These are phyloP conservation scores for Crenichthys baileyi DNA, from an alignment of 2,797 vertebrate species.

Conservation along the genomic window DNA sequence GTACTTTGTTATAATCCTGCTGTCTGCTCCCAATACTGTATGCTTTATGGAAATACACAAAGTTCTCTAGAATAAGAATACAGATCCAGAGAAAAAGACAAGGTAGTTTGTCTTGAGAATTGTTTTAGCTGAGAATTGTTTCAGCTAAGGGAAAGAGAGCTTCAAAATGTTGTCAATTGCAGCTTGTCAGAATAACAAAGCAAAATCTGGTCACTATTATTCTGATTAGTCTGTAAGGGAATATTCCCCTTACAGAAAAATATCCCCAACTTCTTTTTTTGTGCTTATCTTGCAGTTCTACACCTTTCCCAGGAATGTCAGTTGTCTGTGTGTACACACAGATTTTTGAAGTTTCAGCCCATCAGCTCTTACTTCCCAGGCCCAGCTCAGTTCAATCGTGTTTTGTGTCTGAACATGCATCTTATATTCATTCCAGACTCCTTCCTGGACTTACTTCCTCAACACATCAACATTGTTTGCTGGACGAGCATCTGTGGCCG, in stretches of 20 bases:
- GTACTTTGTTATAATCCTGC: constrained; percentile 46
- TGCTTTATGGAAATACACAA: constrained; percentile 21
- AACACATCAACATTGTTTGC: constrained; percentile 87
- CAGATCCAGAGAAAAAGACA: constrained; percentile 3
- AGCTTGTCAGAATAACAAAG: constrained; percentile 4
- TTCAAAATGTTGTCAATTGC: constrained; percentile 11
- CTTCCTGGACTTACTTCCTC: constrained; percentile 63
- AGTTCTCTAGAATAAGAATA: constrained; percentile 30
- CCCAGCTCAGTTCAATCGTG: constrained; percentile 40
- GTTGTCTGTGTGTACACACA: constrained; percentile 69
- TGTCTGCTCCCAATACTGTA: constrained; percentile 26
- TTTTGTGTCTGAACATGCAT: constrained; percentile 74
- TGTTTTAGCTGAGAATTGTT: background rate
- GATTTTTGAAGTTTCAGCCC: constrained; percentile 67
- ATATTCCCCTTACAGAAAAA: constrained; percentile 25
- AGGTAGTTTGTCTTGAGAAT: constrained; percentile 5
- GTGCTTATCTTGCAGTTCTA: constrained; percentile 66
- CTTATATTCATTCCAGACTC: constrained; percentile 77
- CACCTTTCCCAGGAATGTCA: constrained; percentile 57
- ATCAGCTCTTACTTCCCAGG: constrained; percentile 57
- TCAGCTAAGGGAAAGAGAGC: constrained; percentile 12
- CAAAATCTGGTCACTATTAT: constrained; percentile 20
- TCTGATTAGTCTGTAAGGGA: constrained; percentile 14
- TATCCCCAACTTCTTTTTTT: constrained; percentile 46
- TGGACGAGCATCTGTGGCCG: constrained; percentile 76